Base-by-base conservation (phyloP, 2,797 vertebrate species). In the Bradypodion pumilum region DNA sequence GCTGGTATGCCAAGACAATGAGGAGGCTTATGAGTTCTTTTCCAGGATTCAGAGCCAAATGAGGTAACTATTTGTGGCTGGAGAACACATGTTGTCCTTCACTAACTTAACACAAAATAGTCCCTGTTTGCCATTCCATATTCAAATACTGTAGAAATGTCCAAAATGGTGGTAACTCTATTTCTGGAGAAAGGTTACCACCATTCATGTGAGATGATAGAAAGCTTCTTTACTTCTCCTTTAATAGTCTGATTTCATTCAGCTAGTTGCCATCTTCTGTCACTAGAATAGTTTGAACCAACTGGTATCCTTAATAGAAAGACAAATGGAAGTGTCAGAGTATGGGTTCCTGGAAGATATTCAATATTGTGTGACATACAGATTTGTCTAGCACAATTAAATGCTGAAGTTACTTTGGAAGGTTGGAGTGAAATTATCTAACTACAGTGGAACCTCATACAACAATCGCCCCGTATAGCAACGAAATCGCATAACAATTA, bases 1-100 rank as follows among this genome's bases (percentile, higher is more conserved):
- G 56, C 79, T 81, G 78, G 73, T 27, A 75, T 85, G 69, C 72
- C 52, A 37, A 81, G 46, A 77, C 63, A 81, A 81, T 78, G n/a
- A 69, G 32, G 78, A 75, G 69, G 49, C 35, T 80, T 60, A 75
- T 80, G 70, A 44, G 1, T 44, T 7, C 35, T 74, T 29, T 68
- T 68, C 46, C n/a, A 27, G 37, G 15, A 29, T 74, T 60, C 60
- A 49, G 1, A 75, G 42, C 49, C 62, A 85, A 85, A 70, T 60
- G 40, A 80, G 52, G 37, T 66, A 85, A 75, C 37, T 59, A 23
- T 80, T 85, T 69, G 49, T 69, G 37, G 23, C 62, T 56, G 44
- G 8, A 85, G 2, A 25, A 68, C 49, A 80, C 8, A 60, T n/a
- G 63, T 3, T 46, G 66, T 74, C 62, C 56, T 70, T 78, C 37